A percentile compares a stretch with the other conserved stretches of the same genome.
These are phyloP conservation scores for Sabatieria punctata DNA, from an alignment of 2,888 invertebrate genomes.

Conservation along the genomic window DNA sequence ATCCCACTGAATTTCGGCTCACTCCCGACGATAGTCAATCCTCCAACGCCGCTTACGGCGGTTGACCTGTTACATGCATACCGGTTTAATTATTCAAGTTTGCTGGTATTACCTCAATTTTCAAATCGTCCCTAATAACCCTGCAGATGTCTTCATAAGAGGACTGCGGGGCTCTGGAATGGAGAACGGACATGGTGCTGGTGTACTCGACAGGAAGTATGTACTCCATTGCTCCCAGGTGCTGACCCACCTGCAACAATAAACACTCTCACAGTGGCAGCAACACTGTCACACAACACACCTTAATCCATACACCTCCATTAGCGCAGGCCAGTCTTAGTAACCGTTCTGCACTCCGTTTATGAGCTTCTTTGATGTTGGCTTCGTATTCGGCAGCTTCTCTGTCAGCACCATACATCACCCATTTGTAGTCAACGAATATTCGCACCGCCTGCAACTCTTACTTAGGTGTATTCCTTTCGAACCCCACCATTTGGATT, in stretches of 20 bases:
- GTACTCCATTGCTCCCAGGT: constrained; percentile 85
- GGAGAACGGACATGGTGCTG: constrained; percentile 67
- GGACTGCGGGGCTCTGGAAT: constrained; percentile 76
- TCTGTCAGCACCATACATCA: constrained; percentile 51
- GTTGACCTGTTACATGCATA: too few species aligned
- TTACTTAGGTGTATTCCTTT: constrained; percentile 10
- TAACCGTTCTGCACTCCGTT: constrained; percentile 63
- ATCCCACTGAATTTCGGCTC: too few species aligned
- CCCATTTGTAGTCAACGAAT: constrained; percentile 56
- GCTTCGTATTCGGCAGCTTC: constrained; percentile 22
- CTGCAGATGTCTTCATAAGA: constrained; percentile 59
- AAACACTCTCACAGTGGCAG: background rate
- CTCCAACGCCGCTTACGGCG: too few species aligned
- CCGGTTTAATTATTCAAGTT: too few species aligned
- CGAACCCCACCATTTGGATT: too few species aligned
- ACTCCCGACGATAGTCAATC: too few species aligned
- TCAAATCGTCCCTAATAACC: constrained; percentile 72
- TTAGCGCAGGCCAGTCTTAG: constrained; percentile 71
- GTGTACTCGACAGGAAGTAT: constrained; percentile 84
- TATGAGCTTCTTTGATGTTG: constrained; percentile 46
- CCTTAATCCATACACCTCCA: constrained; percentile 91
- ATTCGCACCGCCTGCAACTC: constrained; percentile 40
- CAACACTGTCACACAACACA: constrained; percentile 3
- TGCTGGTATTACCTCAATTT: constrained; percentile 58
- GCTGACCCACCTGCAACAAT: constrained; percentile 48